These are phyloP conservation scores for Maniola hyperantus DNA, from an alignment of 2,888 invertebrate genomes.

Conservation along the genomic window DNA sequence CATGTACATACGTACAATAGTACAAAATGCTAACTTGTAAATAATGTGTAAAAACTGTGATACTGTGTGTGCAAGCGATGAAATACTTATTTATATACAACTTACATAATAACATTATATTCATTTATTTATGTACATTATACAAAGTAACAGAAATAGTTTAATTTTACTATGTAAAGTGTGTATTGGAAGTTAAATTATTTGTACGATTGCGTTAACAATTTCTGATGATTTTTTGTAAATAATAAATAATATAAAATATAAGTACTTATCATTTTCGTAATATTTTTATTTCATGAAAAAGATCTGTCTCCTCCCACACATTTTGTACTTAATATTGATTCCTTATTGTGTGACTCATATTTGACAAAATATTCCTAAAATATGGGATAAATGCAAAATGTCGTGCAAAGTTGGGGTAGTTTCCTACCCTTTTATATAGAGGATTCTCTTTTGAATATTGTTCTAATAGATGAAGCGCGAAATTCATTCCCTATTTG, in stretches of 20 bases:
- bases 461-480: background rate
- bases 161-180: constrained; percentile 20
- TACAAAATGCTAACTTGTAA: constrained; percentile 40
- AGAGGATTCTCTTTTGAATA: background rate
- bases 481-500: constrained; percentile 9
- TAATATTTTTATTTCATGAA: constrained; percentile 11
- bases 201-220: constrained; percentile 37
- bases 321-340: background rate
- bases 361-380: no score
- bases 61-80: constrained; percentile 40
- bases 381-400: background rate
- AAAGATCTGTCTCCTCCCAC: background rate
- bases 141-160: constrained; percentile 2
- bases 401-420: background rate
- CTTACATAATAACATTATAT: background rate
- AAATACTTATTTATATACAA: constrained; percentile 19
- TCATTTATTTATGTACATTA: background rate
- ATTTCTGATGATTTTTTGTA: constrained; percentile 29
- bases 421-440: background rate
- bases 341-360: background rate
- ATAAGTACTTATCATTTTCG: background rate
- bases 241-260: constrained; percentile 34
- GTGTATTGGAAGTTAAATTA: constrained; percentile 38
- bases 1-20: constrained; percentile 35
- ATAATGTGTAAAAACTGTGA: constrained; percentile 46